phyloP scores from a whole-genome alignment of 2,113 vertebrate species.

The Polypterus bichir region DNA sequence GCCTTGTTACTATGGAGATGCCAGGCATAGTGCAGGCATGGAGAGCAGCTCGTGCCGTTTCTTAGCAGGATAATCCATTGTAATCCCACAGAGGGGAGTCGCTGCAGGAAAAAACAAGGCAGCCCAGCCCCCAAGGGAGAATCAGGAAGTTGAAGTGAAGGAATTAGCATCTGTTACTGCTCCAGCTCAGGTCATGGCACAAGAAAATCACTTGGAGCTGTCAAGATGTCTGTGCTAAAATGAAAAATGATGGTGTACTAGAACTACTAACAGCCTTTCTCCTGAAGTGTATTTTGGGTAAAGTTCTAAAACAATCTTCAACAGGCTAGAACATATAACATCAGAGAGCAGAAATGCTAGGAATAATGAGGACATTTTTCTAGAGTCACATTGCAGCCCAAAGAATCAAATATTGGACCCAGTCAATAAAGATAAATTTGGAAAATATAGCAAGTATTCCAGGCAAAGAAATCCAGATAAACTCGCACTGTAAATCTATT shows the following conservation, averaged over 20 bases:
- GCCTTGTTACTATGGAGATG: slow-evolving; percentile 37
- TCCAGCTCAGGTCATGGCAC: slow-evolving; percentile 37
- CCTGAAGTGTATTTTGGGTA: background rate
- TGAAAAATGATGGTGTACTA: slow-evolving; percentile 23
- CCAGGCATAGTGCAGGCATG: slow-evolving; percentile 27
- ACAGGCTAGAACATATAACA: too few species aligned
- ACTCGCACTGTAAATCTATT: too few species aligned
- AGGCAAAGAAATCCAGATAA: too few species aligned
- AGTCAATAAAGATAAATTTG: too few species aligned
- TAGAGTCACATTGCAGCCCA: too few species aligned
- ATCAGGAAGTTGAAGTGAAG: slow-evolving; percentile 35
- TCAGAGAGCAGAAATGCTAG: too few species aligned
- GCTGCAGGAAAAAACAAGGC: slow-evolving; percentile 8
- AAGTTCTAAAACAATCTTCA: too few species aligned
- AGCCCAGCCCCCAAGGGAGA: slow-evolving; percentile 22
- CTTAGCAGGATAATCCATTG: slow-evolving; percentile 52
- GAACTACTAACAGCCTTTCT: background rate
- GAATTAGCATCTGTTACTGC: slow-evolving; percentile 58
- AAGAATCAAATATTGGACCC: too few species aligned
- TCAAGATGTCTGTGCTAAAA: slow-evolving; percentile 30
- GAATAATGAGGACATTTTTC: too few species aligned
- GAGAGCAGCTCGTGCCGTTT: slow-evolving; percentile 37
- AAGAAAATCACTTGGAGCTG: slow-evolving; percentile 27
- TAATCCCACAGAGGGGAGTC: slow-evolving; percentile 45
- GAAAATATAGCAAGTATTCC: too few species aligned